Base-by-base conservation (phyloP, 2,888 invertebrate species). In the Drosophila helvetica region DNA sequence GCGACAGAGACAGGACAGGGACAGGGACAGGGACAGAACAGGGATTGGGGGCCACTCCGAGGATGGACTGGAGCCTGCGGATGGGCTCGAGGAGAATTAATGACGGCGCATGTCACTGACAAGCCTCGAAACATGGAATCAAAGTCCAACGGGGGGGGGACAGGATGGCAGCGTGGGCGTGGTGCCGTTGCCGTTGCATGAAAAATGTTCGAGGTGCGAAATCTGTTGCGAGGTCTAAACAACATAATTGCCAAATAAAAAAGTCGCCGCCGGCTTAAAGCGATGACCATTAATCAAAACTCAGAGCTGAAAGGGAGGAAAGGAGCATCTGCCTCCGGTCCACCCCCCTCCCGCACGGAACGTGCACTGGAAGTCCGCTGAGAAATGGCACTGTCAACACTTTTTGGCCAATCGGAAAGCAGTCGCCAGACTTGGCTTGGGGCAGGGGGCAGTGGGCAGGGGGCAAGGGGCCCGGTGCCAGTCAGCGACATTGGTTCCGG, bases 181-280 rank as follows among this genome's bases (percentile, higher is more conserved):
- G 45, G 38, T 12, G 45, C 42, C 47, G 54, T 10, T 42, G 53
- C 63, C 68, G 61, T 53, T 67, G 63, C 63, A 77, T 88, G 83
- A 85, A 85, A 87, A 79, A 89, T 83, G 83, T 84, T 74, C 67
- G 89, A 88, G 82, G 82, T 88, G 87, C 74, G 86, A 86, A 88
- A 86, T 76, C 72, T 74, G 84, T 67, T 71, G 86, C 30, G 56
- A 62, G 74, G 66, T 80, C 80, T 85, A 77, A 80, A 87, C 88
- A 89, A 88, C 77, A 86, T 88, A 89, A 90, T 89, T 88, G 89
- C 89, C 88, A 86, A 90, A 90, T 83, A 90, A 89, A 88, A 88
- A 89, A 88, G 80, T 84, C 79, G 73, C 72, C 77, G 74, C 56
- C 67, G 73, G 75, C 86, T 74, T 73, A 48, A 71, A 75, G 74